These are phyloP conservation scores for Pegoplata infirma DNA, from an alignment of 2,888 invertebrate genomes.

Conservation along the genomic window DNA sequence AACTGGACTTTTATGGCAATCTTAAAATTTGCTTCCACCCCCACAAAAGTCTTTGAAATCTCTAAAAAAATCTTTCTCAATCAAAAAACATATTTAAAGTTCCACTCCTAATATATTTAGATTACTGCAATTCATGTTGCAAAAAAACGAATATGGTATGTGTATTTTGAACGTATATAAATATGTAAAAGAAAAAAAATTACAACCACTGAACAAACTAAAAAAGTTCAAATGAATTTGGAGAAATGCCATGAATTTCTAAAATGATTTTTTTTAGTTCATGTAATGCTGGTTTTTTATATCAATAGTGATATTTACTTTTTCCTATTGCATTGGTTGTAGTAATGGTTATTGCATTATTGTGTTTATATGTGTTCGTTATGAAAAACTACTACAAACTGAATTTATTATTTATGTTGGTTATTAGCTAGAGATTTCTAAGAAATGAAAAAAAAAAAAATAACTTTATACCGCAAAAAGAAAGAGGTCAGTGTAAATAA, in stretches of 20 bases:
- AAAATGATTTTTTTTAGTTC: conserved; percentile 48
- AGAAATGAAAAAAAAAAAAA: too few species aligned
- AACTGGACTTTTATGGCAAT: too few species aligned
- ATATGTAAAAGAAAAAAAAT: background rate
- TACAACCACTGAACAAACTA: background rate
- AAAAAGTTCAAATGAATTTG: conserved; percentile 55
- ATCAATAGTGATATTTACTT: conserved; percentile 23
- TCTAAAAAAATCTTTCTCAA: too few species aligned
- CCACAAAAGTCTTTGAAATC: too few species aligned
- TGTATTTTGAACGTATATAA: too few species aligned
- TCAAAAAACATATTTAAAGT: too few species aligned
- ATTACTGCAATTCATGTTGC: too few species aligned
- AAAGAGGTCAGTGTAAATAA: conserved; percentile 12
- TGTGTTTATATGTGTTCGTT: conserved; percentile 25
- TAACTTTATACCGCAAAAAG: background rate
- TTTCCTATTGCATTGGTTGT: conserved; percentile 1
- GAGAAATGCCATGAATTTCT: conserved; percentile 57
- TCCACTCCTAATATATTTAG: too few species aligned
- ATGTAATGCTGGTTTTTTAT: conserved; percentile 23
- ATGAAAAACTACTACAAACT: conserved; percentile 32
- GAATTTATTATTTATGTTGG: conserved; percentile 32
- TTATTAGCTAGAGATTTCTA: conserved; percentile 45
- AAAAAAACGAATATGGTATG: too few species aligned
- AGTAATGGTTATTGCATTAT: conserved; percentile 29
- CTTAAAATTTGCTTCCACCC: too few species aligned